A percentile compares a stretch with the other conserved stretches of the same genome.
phyloP scores from a whole-genome alignment of 2,797 vertebrate genomes.

The Hemitrygon akajei region DNA sequence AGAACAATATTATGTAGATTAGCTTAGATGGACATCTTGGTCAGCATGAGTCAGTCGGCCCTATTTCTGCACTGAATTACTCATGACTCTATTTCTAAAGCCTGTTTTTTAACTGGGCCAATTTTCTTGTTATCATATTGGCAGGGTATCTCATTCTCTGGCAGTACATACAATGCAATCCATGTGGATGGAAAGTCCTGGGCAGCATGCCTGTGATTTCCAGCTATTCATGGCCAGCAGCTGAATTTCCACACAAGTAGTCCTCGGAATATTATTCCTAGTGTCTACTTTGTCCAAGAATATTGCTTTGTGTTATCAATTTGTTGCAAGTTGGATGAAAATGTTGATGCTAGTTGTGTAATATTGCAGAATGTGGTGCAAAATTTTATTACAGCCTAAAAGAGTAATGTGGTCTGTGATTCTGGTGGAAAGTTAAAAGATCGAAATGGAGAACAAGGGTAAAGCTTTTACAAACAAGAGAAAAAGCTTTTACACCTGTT shows the following conservation, averaged over 20 bases:
- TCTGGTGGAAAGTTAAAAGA: background rate
- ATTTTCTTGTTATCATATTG: background rate
- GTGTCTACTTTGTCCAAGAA: background rate
- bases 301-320: conserved; percentile 21
- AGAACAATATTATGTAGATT: background rate
- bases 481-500: background rate
- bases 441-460: background rate
- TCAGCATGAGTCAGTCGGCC: no score
- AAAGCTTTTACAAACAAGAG: background rate
- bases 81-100: background rate
- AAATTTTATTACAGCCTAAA: background rate
- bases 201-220: background rate
- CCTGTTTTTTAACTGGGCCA: background rate
- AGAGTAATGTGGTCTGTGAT: background rate
- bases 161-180: background rate
- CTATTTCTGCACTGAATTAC: no score
- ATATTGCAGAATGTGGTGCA: background rate
- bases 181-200: background rate
- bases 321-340: background rate
- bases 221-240: background rate
- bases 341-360: background rate
- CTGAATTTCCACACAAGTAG: background rate
- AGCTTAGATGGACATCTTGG: no score
- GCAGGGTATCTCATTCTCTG: background rate
- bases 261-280: background rate